phyloP scores from a whole-genome alignment of 2,888 invertebrate genomes.

The Parelbella ahira region DNA sequence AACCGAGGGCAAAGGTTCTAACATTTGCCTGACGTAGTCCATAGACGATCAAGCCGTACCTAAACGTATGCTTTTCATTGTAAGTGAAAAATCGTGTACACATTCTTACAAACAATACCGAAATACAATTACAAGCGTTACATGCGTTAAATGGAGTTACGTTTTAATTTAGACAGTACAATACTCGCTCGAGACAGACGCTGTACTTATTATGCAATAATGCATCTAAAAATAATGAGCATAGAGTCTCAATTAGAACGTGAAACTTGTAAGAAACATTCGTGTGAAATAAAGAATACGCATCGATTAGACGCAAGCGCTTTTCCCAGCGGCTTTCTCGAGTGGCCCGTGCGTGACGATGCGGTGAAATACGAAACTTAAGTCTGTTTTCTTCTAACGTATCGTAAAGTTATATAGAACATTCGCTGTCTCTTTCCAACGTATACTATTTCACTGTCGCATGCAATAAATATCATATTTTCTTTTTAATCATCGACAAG shows the following conservation, averaged over 20 bases:
- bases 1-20: too few species aligned
- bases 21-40: too few species aligned
- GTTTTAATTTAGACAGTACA: too few species aligned
- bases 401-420: neutral
- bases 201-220: neutral
- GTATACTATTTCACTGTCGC: conserved; percentile 11
- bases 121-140: conserved; percentile 8
- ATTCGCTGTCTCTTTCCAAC: conserved; percentile 1
- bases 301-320: conserved; percentile 27
- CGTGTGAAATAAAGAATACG: conserved; percentile 10
- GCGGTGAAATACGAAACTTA: conserved; percentile 15
- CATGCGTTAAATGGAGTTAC: conserved; percentile 11
- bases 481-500: too few species aligned
- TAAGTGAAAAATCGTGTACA: too few species aligned
- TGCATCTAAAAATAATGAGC: neutral
- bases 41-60: too few species aligned
- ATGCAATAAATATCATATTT: conserved; percentile 14
- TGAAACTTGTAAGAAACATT: neutral
- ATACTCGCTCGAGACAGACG: neutral
- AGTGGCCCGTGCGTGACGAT: conserved; percentile 34
- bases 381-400: conserved; percentile 5
- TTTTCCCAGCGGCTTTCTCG: conserved; percentile 38
- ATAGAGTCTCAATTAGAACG: neutral
- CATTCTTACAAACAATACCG: too few species aligned
- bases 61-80: too few species aligned